phyloP scores from a whole-genome alignment of 2,888 invertebrate species.

The Cordylochernes scorpioides region DNA sequence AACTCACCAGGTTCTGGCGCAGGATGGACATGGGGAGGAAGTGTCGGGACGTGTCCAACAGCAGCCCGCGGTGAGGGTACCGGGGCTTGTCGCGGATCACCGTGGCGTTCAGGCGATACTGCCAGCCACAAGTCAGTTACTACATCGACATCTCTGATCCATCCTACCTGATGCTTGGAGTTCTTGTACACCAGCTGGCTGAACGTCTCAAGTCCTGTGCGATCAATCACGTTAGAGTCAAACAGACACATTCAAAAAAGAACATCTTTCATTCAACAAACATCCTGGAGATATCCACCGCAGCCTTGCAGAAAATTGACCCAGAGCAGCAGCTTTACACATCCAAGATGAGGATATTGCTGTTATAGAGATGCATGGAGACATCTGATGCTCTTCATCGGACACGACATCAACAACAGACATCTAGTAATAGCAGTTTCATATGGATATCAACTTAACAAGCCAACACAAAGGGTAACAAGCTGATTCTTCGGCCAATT shows the following conservation, averaged over 20 bases:
- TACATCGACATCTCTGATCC: neutral
- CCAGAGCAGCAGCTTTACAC: too few species aligned
- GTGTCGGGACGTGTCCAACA: constrained; percentile 66
- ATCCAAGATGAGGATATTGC: too few species aligned
- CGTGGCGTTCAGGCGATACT: constrained; percentile 8
- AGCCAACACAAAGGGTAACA: too few species aligned
- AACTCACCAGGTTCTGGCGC: constrained; percentile 25
- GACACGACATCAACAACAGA: too few species aligned
- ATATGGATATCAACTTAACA: too few species aligned
- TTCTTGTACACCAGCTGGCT: constrained; percentile 37
- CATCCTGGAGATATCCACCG: neutral
- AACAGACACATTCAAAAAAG: neutral
- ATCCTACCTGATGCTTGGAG: neutral
- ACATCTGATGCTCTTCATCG: too few species aligned
- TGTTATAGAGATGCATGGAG: too few species aligned
- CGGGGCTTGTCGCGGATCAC: constrained; percentile 8
- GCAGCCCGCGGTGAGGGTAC: constrained; percentile 40
- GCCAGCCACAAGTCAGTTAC: neutral
- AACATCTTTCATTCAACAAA: too few species aligned
- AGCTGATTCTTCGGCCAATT: too few species aligned
- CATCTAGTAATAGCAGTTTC: too few species aligned
- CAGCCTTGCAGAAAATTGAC: too few species aligned
- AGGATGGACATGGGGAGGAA: constrained; percentile 41
- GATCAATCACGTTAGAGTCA: constrained; percentile 1
- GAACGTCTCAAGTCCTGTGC: constrained; percentile 48